Percentiles rank a stretch among this genome's conserved stretches.
Evolutionary conservation across 1,140 invertebrate species (phyloP).

Genomic region (Atopsyche davidsoni): DNA sequence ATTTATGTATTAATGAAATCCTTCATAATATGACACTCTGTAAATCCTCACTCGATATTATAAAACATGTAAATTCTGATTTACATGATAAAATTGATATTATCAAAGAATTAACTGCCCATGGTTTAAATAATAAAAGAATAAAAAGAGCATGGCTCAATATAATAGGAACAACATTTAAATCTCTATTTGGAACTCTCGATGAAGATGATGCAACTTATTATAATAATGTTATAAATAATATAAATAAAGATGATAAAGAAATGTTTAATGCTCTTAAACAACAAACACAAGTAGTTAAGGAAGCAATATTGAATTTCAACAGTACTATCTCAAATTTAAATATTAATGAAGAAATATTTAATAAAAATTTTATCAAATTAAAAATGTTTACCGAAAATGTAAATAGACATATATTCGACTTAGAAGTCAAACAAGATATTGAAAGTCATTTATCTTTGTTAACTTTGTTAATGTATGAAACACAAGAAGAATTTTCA

Average conservation of each 20-base stretch:
- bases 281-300: constrained; percentile 25
- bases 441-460: no score
- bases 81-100: no score
- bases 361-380: constrained; percentile 21
- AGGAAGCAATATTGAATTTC: constrained; percentile 21
- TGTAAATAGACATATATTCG: no score
- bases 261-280: constrained; percentile 22
- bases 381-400: constrained; percentile 11
- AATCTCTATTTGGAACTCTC: constrained; percentile 22
- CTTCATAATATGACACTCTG: no score
- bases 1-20: no score
- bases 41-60: no score
- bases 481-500: no score
- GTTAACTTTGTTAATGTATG: no score
- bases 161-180: constrained; percentile 2
- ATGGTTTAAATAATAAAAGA: no score
- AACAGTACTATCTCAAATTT: constrained; percentile 17
- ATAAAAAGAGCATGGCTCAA: constrained; percentile 9
- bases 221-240: constrained; percentile 24
- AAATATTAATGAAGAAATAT: constrained; percentile 13
- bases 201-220: constrained; percentile 26
- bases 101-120: no score
- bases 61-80: no score
- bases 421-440: no score
- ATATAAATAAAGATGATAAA: constrained; percentile 20